phyloP scores from a whole-genome alignment of 1,140 invertebrate species.

The Laupala kohalensis region DNA sequence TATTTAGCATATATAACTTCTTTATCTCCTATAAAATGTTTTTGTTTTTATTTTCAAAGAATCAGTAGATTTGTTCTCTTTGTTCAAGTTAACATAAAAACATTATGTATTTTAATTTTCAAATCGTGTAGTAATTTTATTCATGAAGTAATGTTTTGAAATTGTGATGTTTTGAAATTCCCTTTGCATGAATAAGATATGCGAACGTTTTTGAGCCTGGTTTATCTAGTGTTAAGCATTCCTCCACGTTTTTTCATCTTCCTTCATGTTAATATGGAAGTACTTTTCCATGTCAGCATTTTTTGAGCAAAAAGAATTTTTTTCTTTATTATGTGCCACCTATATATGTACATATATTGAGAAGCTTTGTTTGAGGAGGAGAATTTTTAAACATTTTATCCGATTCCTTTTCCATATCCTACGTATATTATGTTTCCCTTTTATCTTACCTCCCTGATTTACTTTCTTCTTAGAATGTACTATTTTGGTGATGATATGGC shows the following conservation, averaged over 20 bases:
- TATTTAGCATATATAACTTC: neutral
- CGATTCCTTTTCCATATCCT: neutral
- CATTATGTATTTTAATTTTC: neutral
- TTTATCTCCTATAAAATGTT: neutral
- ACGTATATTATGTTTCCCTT: neutral
- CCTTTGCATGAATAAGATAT: neutral
- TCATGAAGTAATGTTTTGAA: neutral
- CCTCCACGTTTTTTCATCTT: neutral
- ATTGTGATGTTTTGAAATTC: neutral
- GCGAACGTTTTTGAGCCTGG: neutral
- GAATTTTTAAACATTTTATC: neutral
- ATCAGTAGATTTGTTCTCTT: neutral
- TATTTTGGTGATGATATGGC: neutral
- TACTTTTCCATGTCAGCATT: neutral
- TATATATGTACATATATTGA: too few relatives aligned
- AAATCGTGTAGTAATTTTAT: neutral
- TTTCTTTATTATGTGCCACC: neutral
- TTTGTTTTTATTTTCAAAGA: neutral
- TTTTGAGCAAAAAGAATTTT: neutral
- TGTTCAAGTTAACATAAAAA: neutral
- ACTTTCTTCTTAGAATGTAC: neutral
- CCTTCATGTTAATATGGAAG: too few relatives aligned
- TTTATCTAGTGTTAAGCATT: neutral
- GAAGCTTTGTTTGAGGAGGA: neutral
- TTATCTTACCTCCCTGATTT: neutral